These are phyloP conservation scores for Anthopleura xanthogrammica DNA, from an alignment of 92 coral and sea anemone species.

Conservation along the genomic window DNA sequence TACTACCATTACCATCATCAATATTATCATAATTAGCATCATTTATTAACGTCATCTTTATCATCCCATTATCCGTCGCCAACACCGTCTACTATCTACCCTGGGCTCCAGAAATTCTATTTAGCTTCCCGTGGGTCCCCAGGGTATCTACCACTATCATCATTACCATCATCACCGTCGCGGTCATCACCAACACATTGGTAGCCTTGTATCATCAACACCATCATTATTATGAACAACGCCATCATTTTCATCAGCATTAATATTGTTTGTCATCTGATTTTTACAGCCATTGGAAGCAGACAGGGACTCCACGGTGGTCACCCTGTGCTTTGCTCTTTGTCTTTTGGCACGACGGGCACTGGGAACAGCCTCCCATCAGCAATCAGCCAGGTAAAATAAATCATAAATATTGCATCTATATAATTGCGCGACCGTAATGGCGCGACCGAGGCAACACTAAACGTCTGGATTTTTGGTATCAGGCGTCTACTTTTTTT, in stretches of 20 bases:
- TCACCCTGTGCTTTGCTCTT: conserved; percentile 88
- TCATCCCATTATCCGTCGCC: too few species aligned
- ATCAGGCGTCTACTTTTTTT: too few species aligned
- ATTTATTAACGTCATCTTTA: too few species aligned
- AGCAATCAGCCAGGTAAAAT: conserved; percentile 89
- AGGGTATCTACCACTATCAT: neutral
- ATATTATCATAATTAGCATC: too few species aligned
- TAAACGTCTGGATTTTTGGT: too few species aligned
- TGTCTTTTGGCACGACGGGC: conserved; percentile 97
- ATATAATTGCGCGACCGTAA: neutral
- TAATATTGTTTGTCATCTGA: neutral
- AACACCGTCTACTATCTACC: too few species aligned
- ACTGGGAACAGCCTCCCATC: conserved; percentile 97
- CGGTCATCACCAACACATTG: neutral
- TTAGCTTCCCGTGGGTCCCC: too few species aligned
- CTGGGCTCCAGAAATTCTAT: too few species aligned
- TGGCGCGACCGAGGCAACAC: too few species aligned
- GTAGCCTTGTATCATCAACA: neutral
- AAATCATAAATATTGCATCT: neutral
- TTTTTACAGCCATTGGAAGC: conserved; percentile 72
- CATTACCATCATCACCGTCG: neutral
- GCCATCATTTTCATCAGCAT: neutral
- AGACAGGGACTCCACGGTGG: conserved; percentile 72
- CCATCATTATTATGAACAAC: neutral
- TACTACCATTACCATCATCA: too few species aligned